These are phyloP conservation scores for Biston betularia DNA, from an alignment of 2,888 invertebrate species.

Conservation along the genomic window DNA sequence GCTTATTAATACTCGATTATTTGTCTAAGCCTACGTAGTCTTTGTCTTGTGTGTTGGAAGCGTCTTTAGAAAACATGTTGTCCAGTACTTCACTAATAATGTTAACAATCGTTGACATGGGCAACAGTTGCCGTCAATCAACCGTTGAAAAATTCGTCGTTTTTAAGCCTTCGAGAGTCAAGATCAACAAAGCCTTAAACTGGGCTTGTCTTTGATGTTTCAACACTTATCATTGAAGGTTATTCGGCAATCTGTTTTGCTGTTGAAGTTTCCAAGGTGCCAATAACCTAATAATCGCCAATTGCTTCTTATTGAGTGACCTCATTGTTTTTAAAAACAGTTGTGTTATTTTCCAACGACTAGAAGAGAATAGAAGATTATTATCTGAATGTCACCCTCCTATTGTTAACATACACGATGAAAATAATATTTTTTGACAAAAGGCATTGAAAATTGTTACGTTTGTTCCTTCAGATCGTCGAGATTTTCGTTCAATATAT, in stretches of 20 bases:
- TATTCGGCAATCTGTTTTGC: constrained; percentile 20
- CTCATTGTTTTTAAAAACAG: constrained; percentile 49
- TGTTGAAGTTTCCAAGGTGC: constrained; percentile 41
- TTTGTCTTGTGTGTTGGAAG: constrained; percentile 11
- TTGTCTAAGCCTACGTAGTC: constrained; percentile 14
- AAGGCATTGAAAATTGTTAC: constrained; percentile 1
- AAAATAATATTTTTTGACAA: constrained; percentile 7
- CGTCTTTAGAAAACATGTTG: constrained; percentile 11
- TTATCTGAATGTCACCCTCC: constrained; percentile 11
- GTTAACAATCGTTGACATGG: constrained; percentile 23
- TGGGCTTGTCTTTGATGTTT: constrained; percentile 21
- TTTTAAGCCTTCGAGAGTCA: constrained; percentile 20
- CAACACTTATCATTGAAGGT: constrained; percentile 31
- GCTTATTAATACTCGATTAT: constrained; percentile 6
- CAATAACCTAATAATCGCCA: constrained; percentile 51
- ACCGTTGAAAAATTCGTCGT: constrained; percentile 16
- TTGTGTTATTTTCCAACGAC: constrained; percentile 35
- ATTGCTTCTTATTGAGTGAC: constrained; percentile 48
- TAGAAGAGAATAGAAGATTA: constrained; percentile 35
- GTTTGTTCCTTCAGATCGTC: not conserved
- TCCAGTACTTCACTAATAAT: constrained; percentile 18
- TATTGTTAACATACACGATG: constrained; percentile 8
- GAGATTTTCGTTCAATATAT: too few species aligned
- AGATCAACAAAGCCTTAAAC: constrained; percentile 25
- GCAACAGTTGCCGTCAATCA: constrained; percentile 28